phyloP scores from a whole-genome alignment of 2,888 invertebrate species.

The Allygus modestus region DNA sequence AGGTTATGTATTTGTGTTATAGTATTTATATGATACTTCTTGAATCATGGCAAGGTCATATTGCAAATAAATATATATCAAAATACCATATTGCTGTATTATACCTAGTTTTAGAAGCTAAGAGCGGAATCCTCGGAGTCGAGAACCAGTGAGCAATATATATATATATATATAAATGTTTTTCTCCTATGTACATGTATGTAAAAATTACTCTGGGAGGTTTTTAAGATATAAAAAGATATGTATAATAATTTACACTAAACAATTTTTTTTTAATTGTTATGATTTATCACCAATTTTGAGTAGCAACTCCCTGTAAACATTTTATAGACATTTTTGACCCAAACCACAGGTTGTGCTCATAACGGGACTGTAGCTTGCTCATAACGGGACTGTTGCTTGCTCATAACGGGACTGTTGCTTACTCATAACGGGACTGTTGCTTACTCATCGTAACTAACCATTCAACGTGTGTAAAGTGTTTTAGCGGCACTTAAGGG shows the following conservation, averaged over 20 bases:
- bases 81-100: slow-evolving; percentile 9
- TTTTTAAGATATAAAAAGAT: neutral
- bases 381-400: no score
- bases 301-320: neutral
- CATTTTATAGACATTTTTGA: no score
- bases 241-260: neutral
- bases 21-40: neutral
- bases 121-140: neutral
- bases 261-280: neutral
- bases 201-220: neutral
- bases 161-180: neutral
- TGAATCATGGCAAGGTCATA: neutral
- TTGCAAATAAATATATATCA: neutral
- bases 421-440: no score
- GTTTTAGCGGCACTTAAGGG: no score
- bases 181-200: neutral
- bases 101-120: neutral
- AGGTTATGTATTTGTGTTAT: neutral
- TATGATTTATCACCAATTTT: neutral
- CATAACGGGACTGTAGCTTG: no score
- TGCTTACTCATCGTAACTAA: no score
- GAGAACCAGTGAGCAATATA: neutral
- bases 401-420: no score
- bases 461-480: no score
- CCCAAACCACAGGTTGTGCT: no score